Evolutionary conservation across 2,888 invertebrate species (phyloP).

Genomic region (Digitonthophagus gazella): DNA sequence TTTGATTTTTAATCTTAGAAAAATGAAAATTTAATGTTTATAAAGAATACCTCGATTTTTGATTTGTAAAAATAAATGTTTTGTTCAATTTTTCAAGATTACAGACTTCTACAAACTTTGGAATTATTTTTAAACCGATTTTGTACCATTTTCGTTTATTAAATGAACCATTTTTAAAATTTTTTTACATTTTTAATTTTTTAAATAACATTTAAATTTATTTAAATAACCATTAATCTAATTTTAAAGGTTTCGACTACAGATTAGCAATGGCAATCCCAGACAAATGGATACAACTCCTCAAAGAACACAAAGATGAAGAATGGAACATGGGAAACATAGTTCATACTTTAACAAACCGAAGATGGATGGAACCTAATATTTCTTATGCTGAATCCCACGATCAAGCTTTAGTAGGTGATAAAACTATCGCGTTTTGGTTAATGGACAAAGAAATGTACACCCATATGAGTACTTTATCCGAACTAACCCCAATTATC

Average conservation of each 20-base stretch:
- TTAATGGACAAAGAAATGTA: slow-evolving; percentile 99
- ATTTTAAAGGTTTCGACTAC: slow-evolving; percentile 82
- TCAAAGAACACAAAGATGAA: slow-evolving; percentile 83
- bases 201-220: too few relatives aligned
- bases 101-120: too few relatives aligned
- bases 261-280: slow-evolving; percentile 99
- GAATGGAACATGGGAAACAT: slow-evolving; percentile 92
- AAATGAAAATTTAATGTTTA: too few relatives aligned
- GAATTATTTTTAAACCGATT: too few relatives aligned
- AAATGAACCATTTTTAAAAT: too few relatives aligned
- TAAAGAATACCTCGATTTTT: too few relatives aligned
- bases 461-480: slow-evolving; percentile 83
- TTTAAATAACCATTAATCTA: not conserved
- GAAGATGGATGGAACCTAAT: slow-evolving; percentile 94
- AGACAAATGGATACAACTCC: slow-evolving; percentile 95
- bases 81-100: too few relatives aligned
- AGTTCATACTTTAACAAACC: slow-evolving; percentile 88
- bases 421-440: slow-evolving; percentile 99
- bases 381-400: slow-evolving; percentile 98
- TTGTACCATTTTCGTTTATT: too few relatives aligned
- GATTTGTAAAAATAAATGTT: too few relatives aligned
- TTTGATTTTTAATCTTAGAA: too few relatives aligned
- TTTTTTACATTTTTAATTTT: too few relatives aligned
- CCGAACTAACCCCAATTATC: slow-evolving; percentile 69
- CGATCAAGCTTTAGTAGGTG: slow-evolving; percentile 96